Percentiles rank a stretch among this genome's conserved stretches.
Conservation (phyloP, 2,888 invertebrate species). For the Limnephilus lunatus region DNA sequence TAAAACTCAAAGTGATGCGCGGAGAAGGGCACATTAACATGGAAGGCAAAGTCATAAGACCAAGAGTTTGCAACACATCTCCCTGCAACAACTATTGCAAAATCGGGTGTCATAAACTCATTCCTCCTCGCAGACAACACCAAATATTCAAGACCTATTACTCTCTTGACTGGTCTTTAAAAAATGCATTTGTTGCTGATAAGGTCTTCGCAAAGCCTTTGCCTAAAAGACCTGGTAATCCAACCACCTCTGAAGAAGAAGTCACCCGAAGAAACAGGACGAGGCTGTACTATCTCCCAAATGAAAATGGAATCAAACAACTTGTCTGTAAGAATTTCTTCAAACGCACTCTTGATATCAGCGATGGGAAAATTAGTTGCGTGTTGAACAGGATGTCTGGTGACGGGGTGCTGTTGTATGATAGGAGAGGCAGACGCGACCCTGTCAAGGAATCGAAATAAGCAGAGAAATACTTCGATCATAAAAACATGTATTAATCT, state of each 20-base stretch:
- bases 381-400: constrained; percentile 20
- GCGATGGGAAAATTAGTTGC: constrained; percentile 29
- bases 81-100: not conserved
- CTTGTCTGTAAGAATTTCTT: constrained; percentile 19
- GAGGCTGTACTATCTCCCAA: constrained; percentile 10
- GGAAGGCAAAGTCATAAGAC: constrained; percentile 13
- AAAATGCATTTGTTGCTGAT: constrained; percentile 28
- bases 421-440: not conserved
- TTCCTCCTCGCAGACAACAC: not conserved
- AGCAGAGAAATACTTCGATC: not conserved
- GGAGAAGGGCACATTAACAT: constrained; percentile 15
- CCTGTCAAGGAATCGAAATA: not conserved
- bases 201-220: constrained; percentile 12
- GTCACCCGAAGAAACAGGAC: constrained; percentile 9
- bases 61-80: not conserved
- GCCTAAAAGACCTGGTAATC: not conserved
- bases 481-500: no score
- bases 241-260: not conserved
- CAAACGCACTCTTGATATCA: constrained; percentile 18
- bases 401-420: not conserved
- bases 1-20: constrained; percentile 20
- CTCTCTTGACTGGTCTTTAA: constrained; percentile 42
- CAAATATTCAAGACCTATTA: constrained; percentile 28
- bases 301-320: constrained; percentile 29
- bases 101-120: constrained; percentile 22